Base-by-base conservation (phyloP, 2,888 invertebrate species). In the Acheta domesticus region DNA sequence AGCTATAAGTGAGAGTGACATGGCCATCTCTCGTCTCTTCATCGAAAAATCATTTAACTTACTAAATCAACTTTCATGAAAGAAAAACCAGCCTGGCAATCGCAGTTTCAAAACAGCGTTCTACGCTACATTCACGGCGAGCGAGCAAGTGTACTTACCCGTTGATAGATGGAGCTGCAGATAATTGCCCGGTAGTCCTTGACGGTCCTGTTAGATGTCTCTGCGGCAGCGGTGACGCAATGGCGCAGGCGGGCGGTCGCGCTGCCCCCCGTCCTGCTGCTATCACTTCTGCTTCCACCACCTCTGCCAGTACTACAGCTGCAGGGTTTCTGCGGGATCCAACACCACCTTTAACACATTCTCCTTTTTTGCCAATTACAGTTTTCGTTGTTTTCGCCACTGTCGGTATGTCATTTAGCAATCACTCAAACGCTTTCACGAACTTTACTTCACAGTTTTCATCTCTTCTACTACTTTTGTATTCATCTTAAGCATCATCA, bases 41-140 rank as follows among this genome's bases (percentile, higher is more conserved):
- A 62, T 62, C 62, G 62, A 62, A 62, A 62, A 62, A 62, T 11
- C 62, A 62, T 62, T 62, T 62, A 62, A 62, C 62, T 62, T n/a
- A 62, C 14, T 62, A 62, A 62, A 62, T 62, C 62, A 62, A 62
- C n/a, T 62, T 62, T 62, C 62, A 62, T 62, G 14, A 62, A 62
- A 62, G 62, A 62, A 62, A 62, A 62, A n/a, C 14, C 62, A 14
- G 62, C 16, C n/a, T 62, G 62, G 62, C 62, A 16, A 62, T 62
- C 62, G 62, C 62, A 5, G 62, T 62, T 62, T 62, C 62, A 62
- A 62, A 62, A 62, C 62, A 19, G 62, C 62, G 62, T 62, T 62
- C 62, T 62, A 62, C 62, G 62, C 62, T 62, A 62, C 62, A 62
- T 62, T 62, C 62, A 62, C 62, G 62, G 62, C n/a, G 62, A 62